Base-by-base conservation (phyloP, 2,113 vertebrate species). In the Myrmecobius fasciatus region DNA sequence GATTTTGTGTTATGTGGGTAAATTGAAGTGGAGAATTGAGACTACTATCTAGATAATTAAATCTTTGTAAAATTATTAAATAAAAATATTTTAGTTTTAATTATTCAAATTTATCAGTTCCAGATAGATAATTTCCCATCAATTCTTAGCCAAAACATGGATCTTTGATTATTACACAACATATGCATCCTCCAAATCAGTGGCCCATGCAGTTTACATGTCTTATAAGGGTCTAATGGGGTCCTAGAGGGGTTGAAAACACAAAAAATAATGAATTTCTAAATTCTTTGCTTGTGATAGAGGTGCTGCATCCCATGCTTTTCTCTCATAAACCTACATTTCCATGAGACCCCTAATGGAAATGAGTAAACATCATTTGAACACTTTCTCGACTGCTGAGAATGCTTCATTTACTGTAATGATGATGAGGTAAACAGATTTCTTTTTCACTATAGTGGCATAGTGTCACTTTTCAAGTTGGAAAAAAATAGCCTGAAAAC, bases 401-500 rank as follows among this genome's bases (percentile, higher is more conserved):
- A 90, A 22, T 94, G 96, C 20, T 92, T 96, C 26, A 56, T 75
- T 83, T 96, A 96, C 51, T 1, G 0, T 46, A 53, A 95, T 53
- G 36, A 91, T 0, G 89, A 90, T 89, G 93, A 94, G n/a, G 89
- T 88, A 94, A 97, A 92, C 25, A 9, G 20, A 20, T 96, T 60
- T n/a, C 25, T 96, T 97, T 93, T 91, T 94, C 97, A 92, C 56
- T 91, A 90, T 89, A 43, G 52, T 53, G 89, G 92, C 5, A 89
- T 75, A 52, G 92, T 95, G 91, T 91, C 96, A 88, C 54, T 96
- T 89, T 0, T 91, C 53, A 91, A 2, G 0, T 93, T 96, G 28
- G 94, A 91, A 53, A 94, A 96, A 96, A 43, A 51, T 26, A 98
- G 31, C 3, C 90, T 93, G 91, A 91, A 95, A 93, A 94, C 1